These are phyloP conservation scores for Corticium candelabrum DNA, from an alignment of 37 sponge, comb jelly and placozoan species.

Conservation along the genomic window DNA sequence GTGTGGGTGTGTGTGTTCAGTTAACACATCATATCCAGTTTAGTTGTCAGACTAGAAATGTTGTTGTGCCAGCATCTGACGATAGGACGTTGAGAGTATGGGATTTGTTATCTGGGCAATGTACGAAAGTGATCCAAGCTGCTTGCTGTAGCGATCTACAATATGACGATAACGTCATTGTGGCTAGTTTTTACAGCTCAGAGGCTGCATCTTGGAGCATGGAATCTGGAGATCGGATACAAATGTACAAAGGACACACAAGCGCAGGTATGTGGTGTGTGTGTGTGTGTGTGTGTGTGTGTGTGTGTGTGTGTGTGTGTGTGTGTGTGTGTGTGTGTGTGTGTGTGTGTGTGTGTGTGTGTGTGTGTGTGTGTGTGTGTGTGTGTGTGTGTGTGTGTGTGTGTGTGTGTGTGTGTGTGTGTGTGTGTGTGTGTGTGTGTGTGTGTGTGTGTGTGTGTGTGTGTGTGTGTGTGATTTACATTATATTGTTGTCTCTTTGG, in stretches of 20 bases:
- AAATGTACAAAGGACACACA: neutral
- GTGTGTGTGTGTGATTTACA: too few species aligned
- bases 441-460: conserved; percentile 5
- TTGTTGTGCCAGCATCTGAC: too few species aligned
- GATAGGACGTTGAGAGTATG: neutral
- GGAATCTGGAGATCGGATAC: neutral
- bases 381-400: conserved; percentile 5
- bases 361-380: conserved; percentile 17
- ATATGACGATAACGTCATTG: neutral
- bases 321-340: conserved; percentile 9
- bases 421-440: conserved; percentile 5
- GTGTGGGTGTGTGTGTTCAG: conserved; percentile 10
- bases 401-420: conserved; percentile 5
- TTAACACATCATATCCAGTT: too few species aligned
- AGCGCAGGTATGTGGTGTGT: neutral
- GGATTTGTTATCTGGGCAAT: neutral
- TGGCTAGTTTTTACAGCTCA: neutral
- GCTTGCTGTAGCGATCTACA: neutral
- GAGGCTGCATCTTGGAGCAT: neutral
- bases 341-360: conserved; percentile 7
- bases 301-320: conserved; percentile 25
- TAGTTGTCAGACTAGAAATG: too few species aligned
- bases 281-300: conserved; percentile 12
- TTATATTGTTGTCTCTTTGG: neutral
- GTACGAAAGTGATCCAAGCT: neutral